Evolutionary conservation across 2,797 vertebrate species (phyloP).

Genomic region (Trachurus trachurus): DNA sequence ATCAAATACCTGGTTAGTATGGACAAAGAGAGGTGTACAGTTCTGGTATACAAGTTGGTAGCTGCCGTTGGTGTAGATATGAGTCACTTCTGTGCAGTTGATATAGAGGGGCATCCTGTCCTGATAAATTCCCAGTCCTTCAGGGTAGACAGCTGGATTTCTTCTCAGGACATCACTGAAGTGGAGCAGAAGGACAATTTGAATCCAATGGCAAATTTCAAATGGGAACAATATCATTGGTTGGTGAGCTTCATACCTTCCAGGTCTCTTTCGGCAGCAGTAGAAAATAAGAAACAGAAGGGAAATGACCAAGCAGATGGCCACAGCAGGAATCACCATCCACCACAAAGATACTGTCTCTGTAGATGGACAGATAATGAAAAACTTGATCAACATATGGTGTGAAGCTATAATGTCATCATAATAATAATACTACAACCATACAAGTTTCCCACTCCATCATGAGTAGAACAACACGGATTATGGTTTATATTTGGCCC

Average conservation of each 20-base stretch:
- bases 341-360: conserved; percentile 62
- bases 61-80: conserved; percentile 88
- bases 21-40: conserved; percentile 85
- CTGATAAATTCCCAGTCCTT: conserved; percentile 74
- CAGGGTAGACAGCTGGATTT: conserved; percentile 62
- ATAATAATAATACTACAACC: background rate
- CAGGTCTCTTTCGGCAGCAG: conserved; percentile 69
- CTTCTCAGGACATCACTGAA: conserved; percentile 60
- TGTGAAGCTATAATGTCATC: background rate
- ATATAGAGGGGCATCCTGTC: conserved; percentile 84
- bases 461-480: background rate
- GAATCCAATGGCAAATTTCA: conserved; percentile 1
- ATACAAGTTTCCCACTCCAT: background rate
- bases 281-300: conserved; percentile 65
- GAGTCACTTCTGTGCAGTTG: conserved; percentile 87
- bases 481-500: background rate
- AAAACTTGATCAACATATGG: background rate
- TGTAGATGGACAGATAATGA: conserved; percentile 45
- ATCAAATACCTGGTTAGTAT: conserved; percentile 74
- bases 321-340: conserved; percentile 70
- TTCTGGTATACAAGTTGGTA: conserved; percentile 89
- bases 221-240: background rate
- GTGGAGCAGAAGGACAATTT: conserved; percentile 11
- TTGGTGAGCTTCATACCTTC: conserved; percentile 63
- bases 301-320: conserved; percentile 56